phyloP scores from a whole-genome alignment of 2,113 vertebrate species.

The Hemicordylus capensis region DNA sequence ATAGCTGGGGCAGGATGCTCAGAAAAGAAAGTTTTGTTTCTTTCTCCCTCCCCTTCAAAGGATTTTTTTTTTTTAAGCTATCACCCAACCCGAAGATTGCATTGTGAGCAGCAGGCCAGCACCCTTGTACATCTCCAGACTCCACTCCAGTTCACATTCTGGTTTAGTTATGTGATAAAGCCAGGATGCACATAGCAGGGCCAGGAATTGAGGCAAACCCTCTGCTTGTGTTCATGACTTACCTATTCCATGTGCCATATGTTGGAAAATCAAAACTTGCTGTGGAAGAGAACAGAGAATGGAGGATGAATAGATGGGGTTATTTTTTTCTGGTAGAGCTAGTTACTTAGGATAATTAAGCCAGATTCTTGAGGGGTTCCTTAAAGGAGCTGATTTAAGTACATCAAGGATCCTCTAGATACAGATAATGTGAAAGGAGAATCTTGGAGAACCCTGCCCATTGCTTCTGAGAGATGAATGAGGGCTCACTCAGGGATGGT shows the following conservation, averaged over 20 bases:
- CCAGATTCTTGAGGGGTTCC: neutral
- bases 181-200: neutral
- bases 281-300: neutral
- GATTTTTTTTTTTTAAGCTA: neutral
- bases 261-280: neutral
- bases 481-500: too few species aligned
- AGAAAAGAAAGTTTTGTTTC: neutral
- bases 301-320: neutral
- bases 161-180: neutral
- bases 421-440: neutral
- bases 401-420: neutral
- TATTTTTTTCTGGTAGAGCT: neutral
- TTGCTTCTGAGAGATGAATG: too few species aligned
- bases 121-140: neutral
- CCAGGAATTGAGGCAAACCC: neutral
- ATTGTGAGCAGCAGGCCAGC: neutral
- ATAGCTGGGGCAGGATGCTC: neutral
- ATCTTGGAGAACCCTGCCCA: neutral
- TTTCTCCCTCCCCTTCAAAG: neutral
- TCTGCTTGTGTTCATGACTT: neutral
- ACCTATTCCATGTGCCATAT: neutral
- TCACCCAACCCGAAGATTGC: neutral
- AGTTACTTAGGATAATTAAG: too few species aligned
- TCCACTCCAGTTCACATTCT: neutral
- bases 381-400: neutral